Percentiles rank a stretch among this genome's conserved stretches.
Evolutionary conservation across 92 coral and sea anemone genomes (phyloP).

Genomic region (Zoanthus sociatus): DNA sequence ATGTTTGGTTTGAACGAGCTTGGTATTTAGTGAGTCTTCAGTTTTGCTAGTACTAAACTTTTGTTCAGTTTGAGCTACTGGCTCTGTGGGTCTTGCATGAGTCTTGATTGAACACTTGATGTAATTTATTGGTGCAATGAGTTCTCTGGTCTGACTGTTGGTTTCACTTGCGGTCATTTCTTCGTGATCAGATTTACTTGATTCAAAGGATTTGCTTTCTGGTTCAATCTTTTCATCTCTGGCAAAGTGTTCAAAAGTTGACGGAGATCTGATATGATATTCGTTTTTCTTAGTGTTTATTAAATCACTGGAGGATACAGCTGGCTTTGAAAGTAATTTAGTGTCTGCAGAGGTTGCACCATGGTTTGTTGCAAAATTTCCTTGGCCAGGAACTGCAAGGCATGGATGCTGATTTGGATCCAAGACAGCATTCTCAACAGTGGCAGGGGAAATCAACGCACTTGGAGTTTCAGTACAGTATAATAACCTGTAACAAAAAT

Average conservation of each 20-base stretch:
- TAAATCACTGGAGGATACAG: not conserved
- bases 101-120: not conserved
- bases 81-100: not conserved
- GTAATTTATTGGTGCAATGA: not conserved
- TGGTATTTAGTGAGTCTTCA: not conserved
- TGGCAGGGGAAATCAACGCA: conserved; percentile 33
- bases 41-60: not conserved
- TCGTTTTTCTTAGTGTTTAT: not conserved
- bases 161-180: not conserved
- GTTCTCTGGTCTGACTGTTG: not conserved
- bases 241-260: not conserved
- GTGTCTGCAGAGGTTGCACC: not conserved
- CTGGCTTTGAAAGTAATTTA: not conserved
- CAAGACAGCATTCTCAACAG: not conserved
- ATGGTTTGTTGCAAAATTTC: not conserved
- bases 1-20: not conserved
- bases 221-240: not conserved
- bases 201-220: not conserved
- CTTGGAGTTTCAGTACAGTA: conserved; percentile 40
- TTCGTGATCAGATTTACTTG: not conserved
- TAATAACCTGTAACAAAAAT: conserved; percentile 7
- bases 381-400: not conserved
- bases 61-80: not conserved
- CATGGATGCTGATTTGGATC: not conserved
- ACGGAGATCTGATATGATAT: not conserved